Base-by-base conservation (phyloP, 2,797 vertebrate genomes). In the Girardinus metallicus region DNA sequence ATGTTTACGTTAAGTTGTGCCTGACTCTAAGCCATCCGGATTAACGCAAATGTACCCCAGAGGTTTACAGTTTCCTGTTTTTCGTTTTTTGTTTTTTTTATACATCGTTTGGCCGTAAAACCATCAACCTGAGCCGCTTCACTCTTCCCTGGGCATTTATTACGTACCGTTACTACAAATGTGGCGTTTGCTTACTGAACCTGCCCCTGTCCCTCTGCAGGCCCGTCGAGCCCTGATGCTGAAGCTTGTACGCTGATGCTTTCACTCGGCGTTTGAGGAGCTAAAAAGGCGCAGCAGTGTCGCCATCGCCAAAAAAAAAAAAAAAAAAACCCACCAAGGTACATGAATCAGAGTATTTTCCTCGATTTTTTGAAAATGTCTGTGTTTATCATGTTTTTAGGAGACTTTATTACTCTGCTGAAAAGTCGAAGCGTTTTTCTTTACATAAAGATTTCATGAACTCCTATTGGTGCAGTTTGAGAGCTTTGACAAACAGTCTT, bases 1-100 rank as follows among this genome's bases (percentile, higher is more conserved):
- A 75, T 88, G 94, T 96, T 96, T 94, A 95, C 91, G 90, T 89
- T 88, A 88, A 93, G 89, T 95, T 93, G 95, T 96, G 95, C 95
- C 96, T 96, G 93, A 95, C 85, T 85, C 83, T 84, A 83, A 71
- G 10, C 23, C 81, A 76, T 88, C 79, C 49, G 76, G 75, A 75
- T 80, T 91, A 85, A 83, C 83, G 87, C 83, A 83, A 39, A 83
- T 83, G 66, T 80, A 88, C 66, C 77, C 78, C 10, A 78, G 81
- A 43, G 44, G 11, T 87, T 90, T 86, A 66, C 46, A 44, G 76
- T 77, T 75, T 80, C 51, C 62, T 13, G 23, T 26, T 68, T 53
- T 23, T 49, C 2, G 12, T 44, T 11, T 7, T 70, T 74, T n/a
- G 36, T 60, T 76, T 78, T 26, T 21, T 23, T 51, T 49, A 36